Conservation (phyloP, 2,113 vertebrate genomes). For the Cryptotis parvus region DNA sequence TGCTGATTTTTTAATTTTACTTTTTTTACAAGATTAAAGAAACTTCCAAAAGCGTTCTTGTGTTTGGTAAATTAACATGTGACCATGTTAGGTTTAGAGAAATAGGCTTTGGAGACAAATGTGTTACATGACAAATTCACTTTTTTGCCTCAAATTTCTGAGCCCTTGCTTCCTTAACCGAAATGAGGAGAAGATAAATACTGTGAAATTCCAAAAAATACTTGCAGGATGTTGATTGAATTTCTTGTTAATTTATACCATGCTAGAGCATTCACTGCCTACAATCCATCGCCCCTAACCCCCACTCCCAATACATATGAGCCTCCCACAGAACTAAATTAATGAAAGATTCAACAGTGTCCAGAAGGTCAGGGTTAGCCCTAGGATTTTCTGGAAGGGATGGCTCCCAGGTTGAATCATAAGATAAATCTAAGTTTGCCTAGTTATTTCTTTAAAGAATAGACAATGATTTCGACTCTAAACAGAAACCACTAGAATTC, state of each 20-base stretch:
- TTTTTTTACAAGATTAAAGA: not conserved
- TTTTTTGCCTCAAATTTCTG: not conserved
- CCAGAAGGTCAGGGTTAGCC: not conserved
- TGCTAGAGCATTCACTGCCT: not conserved
- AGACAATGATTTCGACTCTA: not conserved
- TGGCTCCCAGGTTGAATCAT: not conserved
- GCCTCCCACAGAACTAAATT: not conserved
- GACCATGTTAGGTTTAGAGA: too few species aligned
- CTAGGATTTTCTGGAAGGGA: not conserved
- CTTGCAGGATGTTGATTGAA: not conserved
- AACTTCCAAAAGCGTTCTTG: not conserved
- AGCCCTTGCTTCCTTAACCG: not conserved
- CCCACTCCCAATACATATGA: not conserved
- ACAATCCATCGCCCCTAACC: fast-evolving
- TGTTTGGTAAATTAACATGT: not conserved
- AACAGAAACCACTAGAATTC: not conserved
- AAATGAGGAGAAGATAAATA: not conserved
- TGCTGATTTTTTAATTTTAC: not conserved
- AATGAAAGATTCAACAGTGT: not conserved
- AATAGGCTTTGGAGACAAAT: not conserved
- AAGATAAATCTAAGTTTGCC: not conserved
- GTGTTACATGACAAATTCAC: not conserved
- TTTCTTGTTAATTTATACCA: conserved; percentile 3
- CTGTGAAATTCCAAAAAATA: not conserved
- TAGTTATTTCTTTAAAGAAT: not conserved